Evolutionary conservation across 2,888 invertebrate genomes (phyloP), one percentile per base, ranked within the genome.

Genomic region (Latheticus oryzae): DNA sequence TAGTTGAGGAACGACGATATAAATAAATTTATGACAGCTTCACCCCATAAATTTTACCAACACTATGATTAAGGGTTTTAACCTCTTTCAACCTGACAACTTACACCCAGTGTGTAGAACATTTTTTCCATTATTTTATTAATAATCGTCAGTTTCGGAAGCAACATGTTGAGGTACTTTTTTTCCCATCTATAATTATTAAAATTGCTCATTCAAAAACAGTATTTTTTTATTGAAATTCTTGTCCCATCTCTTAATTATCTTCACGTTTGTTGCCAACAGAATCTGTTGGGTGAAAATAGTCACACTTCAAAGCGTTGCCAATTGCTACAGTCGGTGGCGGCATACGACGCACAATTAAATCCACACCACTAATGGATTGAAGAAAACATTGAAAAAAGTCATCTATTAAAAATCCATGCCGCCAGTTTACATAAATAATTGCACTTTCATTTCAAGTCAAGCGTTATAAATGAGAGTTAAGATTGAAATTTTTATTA

Each of bases 401-500:
- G 23, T 21, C 3, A 9, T 23, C 48, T 23, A 52, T 52, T 52
- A 50, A 52, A 38, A 40, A 52, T 52, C 52, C 52, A 54, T 54
- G 38, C 35, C 53, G 53, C 24, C 24, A 42, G 47, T 56, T 56
- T 56, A 50, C 56, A 56, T 56, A 56, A 56, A 54, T 48, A 62
- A 63, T 66, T 60, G 52, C 60, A 58, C 58, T 64, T 62, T 59
- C 62, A 58, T 60, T 59, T 48, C 62, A 64, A 64, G 62, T 61
- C 63, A 61, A 62, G 60, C 61, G 65, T 69, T 67, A 63, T 65
- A 66, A 71, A 71, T 69, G 68, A 63, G 67, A 66, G 65, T 64
- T 64, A 68, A 71, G 70, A 73, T 71, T 71, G 70, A 69, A 72
- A 67, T 69, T 68, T 72, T 72, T 72, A 73, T 74, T 74, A 71